Evolutionary conservation across 2,797 vertebrate species (phyloP).

Genomic region (Malacoraja senta): DNA sequence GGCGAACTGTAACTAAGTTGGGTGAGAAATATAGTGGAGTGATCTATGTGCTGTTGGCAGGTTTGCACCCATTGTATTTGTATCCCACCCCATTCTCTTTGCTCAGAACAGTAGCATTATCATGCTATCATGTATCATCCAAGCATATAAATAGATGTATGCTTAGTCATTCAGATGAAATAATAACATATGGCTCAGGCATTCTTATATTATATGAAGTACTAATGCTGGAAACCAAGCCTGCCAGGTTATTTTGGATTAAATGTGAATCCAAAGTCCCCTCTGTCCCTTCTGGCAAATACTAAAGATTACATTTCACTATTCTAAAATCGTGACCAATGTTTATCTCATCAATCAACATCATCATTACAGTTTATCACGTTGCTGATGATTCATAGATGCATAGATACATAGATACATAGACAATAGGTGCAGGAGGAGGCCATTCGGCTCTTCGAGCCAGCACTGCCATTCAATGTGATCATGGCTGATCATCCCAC

Average conservation of each 20-base stretch:
- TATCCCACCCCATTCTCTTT: background rate
- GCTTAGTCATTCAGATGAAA: background rate
- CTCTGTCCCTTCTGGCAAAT: background rate
- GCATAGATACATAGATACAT: no score
- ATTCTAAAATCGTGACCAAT: background rate
- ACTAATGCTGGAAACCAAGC: background rate
- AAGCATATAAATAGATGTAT: background rate
- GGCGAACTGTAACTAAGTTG: background rate
- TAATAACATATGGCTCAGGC: background rate
- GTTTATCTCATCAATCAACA: background rate
- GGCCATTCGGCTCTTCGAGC: no score
- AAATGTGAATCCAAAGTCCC: background rate
- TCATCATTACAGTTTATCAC: background rate
- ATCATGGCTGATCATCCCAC: no score
- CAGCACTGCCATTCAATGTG: no score
- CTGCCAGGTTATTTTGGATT: background rate
- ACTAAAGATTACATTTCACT: background rate
- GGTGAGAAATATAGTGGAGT: background rate
- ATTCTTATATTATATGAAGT: background rate
- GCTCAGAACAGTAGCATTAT: background rate
- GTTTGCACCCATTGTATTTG: background rate
- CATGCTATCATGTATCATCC: background rate
- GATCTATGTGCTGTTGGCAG: background rate
- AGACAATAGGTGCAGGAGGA: no score
- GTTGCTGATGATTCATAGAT: no score